Percentiles rank a stretch among this genome's conserved stretches.
Conservation (phyloP, 30 jellyfish, hydroid and myxozoan species). For the Mastigias papua region DNA sequence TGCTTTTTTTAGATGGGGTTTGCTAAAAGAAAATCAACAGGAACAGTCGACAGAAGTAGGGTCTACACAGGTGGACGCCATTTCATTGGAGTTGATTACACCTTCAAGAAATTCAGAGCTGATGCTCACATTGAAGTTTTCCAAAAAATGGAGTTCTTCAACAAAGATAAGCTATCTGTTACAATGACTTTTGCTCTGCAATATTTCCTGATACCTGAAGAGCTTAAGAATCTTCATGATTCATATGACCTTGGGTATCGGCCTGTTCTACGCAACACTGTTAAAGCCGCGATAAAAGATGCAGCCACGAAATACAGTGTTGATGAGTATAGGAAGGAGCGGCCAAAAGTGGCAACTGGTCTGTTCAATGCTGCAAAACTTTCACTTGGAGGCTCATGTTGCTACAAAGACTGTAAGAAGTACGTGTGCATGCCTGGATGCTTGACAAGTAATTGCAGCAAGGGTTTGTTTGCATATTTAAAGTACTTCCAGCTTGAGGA, state of each 20-base stretch:
- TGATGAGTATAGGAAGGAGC: constrained; percentile 50
- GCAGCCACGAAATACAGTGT: constrained; percentile 62
- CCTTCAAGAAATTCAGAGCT: constrained; percentile 64
- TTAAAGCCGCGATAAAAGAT: constrained; percentile 63
- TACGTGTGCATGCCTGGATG: constrained; percentile 53
- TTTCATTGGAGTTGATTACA: constrained; percentile 69
- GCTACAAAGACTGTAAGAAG: constrained; percentile 51
- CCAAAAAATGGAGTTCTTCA: constrained; percentile 42
- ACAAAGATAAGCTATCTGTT: constrained; percentile 65
- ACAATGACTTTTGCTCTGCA: constrained; percentile 74
- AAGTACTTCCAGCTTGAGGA: constrained; percentile 73
- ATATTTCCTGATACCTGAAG: constrained; percentile 74
- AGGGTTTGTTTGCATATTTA: constrained; percentile 66
- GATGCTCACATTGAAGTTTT: constrained; percentile 79
- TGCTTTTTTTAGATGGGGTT: constrained; percentile 67
- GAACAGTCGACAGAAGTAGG: constrained; percentile 65
- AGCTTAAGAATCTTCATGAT: constrained; percentile 68
- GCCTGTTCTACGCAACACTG: constrained; percentile 71
- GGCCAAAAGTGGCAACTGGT: constrained; percentile 45
- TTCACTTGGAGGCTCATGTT: constrained; percentile 74
- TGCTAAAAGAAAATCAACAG: constrained; percentile 71
- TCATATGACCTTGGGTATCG: constrained; percentile 70
- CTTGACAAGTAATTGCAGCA: constrained; percentile 11
- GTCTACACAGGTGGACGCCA: constrained; percentile 77
- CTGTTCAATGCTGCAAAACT: constrained; percentile 53